phyloP scores from a whole-genome alignment of 1,140 invertebrate species.

The Pseudobourletiella spinata region DNA sequence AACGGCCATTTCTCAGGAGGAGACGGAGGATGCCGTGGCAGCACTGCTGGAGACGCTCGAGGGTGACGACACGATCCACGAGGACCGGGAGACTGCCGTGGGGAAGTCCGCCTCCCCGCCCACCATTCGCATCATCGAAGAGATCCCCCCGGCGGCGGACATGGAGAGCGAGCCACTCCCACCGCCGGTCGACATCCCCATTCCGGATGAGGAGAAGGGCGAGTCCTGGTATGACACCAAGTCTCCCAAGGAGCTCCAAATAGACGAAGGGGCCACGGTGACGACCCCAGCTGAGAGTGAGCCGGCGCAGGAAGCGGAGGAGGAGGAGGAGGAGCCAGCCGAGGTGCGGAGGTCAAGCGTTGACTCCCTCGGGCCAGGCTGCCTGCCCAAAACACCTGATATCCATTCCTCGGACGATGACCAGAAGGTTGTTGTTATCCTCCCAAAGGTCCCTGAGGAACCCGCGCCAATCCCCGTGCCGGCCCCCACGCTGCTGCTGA shows the following conservation, averaged over 20 bases:
- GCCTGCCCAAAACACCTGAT: conserved; percentile 21
- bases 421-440: not conserved
- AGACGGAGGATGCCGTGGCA: conserved; percentile 83
- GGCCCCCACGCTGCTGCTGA: not conserved
- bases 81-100: conserved; percentile 28
- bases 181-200: not conserved
- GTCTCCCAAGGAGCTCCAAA: conserved; percentile 22
- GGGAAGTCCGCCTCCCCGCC: conserved; percentile 22
- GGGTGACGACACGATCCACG: conserved; percentile 36
- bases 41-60: conserved; percentile 75
- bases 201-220: conserved; percentile 1
- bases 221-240: conserved; percentile 14
- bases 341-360: not conserved
- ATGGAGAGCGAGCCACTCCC: not conserved
- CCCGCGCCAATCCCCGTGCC: not conserved
- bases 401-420: not conserved
- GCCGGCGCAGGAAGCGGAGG: not conserved
- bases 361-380: not conserved
- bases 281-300: not conserved
- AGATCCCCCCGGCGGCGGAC: not conserved
- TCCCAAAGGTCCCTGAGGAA: not conserved
- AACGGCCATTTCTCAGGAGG: conserved; percentile 78
- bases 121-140: conserved; percentile 34
- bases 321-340: not conserved
- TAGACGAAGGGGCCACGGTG: conserved; percentile 17